Percentiles rank a stretch among this genome's conserved stretches.
phyloP scores from a whole-genome alignment of 2,888 invertebrate species.

The Scrobipalpa atriplicella region DNA sequence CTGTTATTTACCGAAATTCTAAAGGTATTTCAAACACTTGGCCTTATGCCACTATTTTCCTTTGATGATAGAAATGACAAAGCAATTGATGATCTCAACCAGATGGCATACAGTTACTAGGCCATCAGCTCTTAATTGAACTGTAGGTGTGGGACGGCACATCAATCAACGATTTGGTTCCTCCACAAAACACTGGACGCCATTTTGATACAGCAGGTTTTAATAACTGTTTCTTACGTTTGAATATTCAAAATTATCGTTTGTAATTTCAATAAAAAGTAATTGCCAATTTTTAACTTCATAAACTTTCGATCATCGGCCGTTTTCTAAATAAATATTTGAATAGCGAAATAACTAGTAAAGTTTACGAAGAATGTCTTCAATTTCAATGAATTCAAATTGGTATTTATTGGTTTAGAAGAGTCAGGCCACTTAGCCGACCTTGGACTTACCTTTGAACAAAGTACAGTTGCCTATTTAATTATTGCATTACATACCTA shows the following conservation, averaged over 20 bases:
- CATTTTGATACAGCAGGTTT: neutral
- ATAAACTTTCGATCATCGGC: neutral
- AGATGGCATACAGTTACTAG: constrained; percentile 16
- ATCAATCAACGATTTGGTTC: constrained; percentile 25
- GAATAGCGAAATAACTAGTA: too few relatives aligned
- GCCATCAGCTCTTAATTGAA: constrained; percentile 27
- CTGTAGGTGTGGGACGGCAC: constrained; percentile 22
- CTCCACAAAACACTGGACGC: too few relatives aligned
- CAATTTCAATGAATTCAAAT: too few relatives aligned
- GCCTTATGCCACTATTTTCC: constrained; percentile 13
- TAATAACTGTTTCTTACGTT: neutral
- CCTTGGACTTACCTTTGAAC: too few relatives aligned
- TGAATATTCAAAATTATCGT: neutral
- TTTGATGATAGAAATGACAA: constrained; percentile 24
- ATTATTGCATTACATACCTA: too few relatives aligned
- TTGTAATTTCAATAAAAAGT: neutral
- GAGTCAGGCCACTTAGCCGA: too few relatives aligned
- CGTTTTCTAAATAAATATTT: neutral
- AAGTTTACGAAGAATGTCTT: too few relatives aligned
- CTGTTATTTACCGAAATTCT: neutral
- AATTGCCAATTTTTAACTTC: constrained; percentile 13
- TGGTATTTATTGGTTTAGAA: too few relatives aligned
- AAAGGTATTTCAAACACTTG: neutral
- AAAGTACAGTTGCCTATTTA: too few relatives aligned
- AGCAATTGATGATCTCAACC: constrained; percentile 25